Evolutionary conservation across 2,113 vertebrate species (phyloP), one percentile per base, ranked within the genome.

Genomic region (Euleptes europaea): DNA sequence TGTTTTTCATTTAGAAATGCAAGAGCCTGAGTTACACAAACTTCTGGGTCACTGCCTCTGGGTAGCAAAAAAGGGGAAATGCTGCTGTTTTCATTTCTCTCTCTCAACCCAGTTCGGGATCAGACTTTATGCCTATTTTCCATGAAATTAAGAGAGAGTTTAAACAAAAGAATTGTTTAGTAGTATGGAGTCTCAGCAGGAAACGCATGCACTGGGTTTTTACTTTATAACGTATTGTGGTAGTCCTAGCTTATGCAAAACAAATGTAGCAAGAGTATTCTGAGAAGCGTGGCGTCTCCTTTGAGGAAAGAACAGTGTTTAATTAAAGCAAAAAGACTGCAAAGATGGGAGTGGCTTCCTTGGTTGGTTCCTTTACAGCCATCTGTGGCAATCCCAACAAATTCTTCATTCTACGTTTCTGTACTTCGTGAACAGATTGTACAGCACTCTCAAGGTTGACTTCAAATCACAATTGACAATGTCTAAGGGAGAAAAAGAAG

Each of bases 391-490:
- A 71, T 49, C 17, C 69, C 83, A 49, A 85, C 69, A 1, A 85
- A 7, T 78, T 90, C 89, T 88, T 96, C 93, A 96, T 77, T 99
- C 98, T 86, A 99, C 96, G 0, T 98, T 97, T 90, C 98, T 97
- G 97, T 99, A 99, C 88, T 97, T 98, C 93, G 98, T 99, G 94
- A 99, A 99, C 89, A 99, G 97, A 93, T 99, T 99, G 96, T 99
- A 99, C 33, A 99, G 96, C 74, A 99, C 99, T 75, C 98, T 97
- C 86, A 99, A 96, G 0, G 98, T 99, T 9, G 99, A 99, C 88
- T 99, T 99, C 87, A 99, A 96, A 94, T 99, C 98, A 90, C 98
- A 99, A 95, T 99, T 99, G 92, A 99, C 98, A 2, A 99, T 99
- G 94, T 99, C 99, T 99, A 95, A 1, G 71, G 85, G 83, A 90